A percentile compares a stretch with the other conserved stretches of the same genome.
Conservation (phyloP, 2,797 vertebrate species). For the Danionella dracula region DNA sequence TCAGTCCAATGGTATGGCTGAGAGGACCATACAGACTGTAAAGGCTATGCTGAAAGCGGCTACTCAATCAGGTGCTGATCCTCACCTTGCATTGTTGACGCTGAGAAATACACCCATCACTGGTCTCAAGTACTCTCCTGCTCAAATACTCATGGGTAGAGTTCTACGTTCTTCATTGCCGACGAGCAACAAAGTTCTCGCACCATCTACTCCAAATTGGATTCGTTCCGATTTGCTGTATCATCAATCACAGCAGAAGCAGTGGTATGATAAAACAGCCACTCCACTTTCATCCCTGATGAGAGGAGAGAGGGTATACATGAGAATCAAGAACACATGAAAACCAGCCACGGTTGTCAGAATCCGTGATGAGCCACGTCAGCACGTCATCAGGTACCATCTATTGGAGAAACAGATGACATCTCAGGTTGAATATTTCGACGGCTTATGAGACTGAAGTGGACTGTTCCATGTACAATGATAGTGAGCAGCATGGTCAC, state of each 20-base stretch:
- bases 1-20: too few species aligned
- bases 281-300: not conserved
- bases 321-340: not conserved
- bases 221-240: not conserved
- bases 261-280: not conserved
- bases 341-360: not conserved
- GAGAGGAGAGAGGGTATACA: not conserved
- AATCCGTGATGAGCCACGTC: not conserved
- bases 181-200: not conserved
- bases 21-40: too few species aligned
- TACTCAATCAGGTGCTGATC: too few species aligned
- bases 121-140: too few species aligned
- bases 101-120: too few species aligned
- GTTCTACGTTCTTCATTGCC: not conserved
- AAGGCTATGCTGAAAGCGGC: too few species aligned
- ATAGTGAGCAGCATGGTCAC: too few species aligned
- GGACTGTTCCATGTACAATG: not conserved
- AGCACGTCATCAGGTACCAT: not conserved
- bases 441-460: not conserved
- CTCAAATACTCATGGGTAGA: conserved; percentile 12
- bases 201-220: not conserved
- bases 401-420: not conserved
- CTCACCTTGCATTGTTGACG: too few species aligned
- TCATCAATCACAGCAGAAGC: not conserved
- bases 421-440: not conserved